These are phyloP conservation scores for Gymnocephalus cernua DNA, from an alignment of 2,113 vertebrate genomes.

Conservation along the genomic window DNA sequence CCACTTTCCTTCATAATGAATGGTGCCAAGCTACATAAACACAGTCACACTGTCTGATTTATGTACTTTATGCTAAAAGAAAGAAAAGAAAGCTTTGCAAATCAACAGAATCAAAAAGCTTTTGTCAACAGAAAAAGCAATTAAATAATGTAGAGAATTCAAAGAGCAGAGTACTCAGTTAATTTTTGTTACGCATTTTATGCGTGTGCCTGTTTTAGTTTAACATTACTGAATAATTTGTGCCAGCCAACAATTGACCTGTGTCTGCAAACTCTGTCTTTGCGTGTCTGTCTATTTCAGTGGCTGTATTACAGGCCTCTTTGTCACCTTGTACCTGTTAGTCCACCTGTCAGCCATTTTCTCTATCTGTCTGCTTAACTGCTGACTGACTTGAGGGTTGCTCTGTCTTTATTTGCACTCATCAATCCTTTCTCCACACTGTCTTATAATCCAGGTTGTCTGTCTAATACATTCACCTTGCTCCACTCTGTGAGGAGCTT, in stretches of 20 bases:
- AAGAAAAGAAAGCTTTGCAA: slow-evolving; percentile 21
- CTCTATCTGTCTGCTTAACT: slow-evolving; percentile 13
- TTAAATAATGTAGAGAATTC: neutral
- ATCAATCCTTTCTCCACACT: slow-evolving; percentile 50
- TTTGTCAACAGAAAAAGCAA: slow-evolving; percentile 16
- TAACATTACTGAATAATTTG: slow-evolving; percentile 1
- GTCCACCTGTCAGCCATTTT: slow-evolving; percentile 1
- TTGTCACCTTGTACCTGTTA: neutral
- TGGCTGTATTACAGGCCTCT: slow-evolving; percentile 3
- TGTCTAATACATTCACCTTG: slow-evolving; percentile 28
- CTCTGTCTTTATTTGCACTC: slow-evolving; percentile 43
- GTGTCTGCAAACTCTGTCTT: neutral
- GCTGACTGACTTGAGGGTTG: slow-evolving; percentile 27
- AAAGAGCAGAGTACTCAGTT: neutral
- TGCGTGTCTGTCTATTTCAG: neutral
- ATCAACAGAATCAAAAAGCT: slow-evolving; percentile 42
- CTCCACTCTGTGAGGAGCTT: slow-evolving; percentile 9
- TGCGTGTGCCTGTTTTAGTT: neutral
- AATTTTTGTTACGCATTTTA: neutral
- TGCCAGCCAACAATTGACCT: neutral
- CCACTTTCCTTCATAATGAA: slow-evolving; percentile 23
- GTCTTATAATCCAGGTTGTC: slow-evolving; percentile 36
- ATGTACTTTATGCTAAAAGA: slow-evolving; percentile 3
- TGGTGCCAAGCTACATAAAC: slow-evolving; percentile 14
- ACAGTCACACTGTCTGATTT: slow-evolving; percentile 30